Conservation (phyloP, 2,797 vertebrate genomes). For the Etheostoma nigrum region DNA sequence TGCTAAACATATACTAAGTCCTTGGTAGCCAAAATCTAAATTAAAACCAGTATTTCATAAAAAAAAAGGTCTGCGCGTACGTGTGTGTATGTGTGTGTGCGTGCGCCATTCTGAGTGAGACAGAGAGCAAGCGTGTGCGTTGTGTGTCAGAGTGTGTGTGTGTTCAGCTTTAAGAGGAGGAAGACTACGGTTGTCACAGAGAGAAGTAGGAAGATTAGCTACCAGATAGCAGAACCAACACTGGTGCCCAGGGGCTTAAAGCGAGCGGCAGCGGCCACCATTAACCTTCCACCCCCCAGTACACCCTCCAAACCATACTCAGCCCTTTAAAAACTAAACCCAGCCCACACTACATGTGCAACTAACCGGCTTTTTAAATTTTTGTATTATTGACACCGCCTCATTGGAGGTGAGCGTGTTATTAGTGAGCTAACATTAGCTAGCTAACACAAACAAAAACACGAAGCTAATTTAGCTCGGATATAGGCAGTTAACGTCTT, state of each 20-base stretch:
- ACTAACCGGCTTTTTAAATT: conserved; percentile 70
- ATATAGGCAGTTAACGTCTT: not conserved
- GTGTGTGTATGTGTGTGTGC: conserved; percentile 24
- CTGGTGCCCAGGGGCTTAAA: conserved; percentile 83
- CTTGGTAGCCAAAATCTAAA: not conserved
- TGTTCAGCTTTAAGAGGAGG: conserved; percentile 89
- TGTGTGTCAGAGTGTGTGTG: conserved; percentile 57
- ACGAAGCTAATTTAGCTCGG: conserved; percentile 54
- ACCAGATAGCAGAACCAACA: conserved; percentile 86
- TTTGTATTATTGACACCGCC: conserved; percentile 72
- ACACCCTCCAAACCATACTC: conserved; percentile 57
- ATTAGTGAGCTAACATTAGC: conserved; percentile 78
- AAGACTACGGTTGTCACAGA: conserved; percentile 84
- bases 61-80: not conserved
- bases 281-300: conserved; percentile 56
- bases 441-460: conserved; percentile 78
- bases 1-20: not conserved
- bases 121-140: conserved; percentile 52
- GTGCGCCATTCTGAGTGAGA: conserved; percentile 44
- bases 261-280: conserved; percentile 72
- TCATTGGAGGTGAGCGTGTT: conserved; percentile 69
- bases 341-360: conserved; percentile 80
- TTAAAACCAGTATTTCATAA: not conserved
- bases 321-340: conserved; percentile 78
- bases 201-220: conserved; percentile 90